Evolutionary conservation across 2,797 vertebrate species (phyloP).

Genomic region (Hoplostethus atlanticus): DNA sequence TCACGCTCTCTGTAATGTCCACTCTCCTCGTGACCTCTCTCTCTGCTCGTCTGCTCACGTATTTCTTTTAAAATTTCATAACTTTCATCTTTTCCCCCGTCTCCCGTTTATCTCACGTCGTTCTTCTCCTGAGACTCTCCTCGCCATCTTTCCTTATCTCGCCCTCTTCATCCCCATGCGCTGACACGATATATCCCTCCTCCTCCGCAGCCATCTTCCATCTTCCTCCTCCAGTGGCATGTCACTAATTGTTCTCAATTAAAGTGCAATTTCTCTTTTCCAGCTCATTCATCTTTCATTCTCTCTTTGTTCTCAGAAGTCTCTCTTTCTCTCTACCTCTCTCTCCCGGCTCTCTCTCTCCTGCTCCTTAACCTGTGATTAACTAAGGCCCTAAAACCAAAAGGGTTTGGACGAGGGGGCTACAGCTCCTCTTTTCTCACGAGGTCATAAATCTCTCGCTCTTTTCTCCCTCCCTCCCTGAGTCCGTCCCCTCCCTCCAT

Average conservation of each 20-base stretch:
- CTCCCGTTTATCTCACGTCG: background rate
- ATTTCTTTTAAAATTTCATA: conserved; percentile 19
- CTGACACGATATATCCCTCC: too few relatives aligned
- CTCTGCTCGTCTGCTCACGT: background rate
- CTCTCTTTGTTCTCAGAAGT: background rate
- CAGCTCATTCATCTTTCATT: background rate
- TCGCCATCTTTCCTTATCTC: background rate
- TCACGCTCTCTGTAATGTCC: background rate
- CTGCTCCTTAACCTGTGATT: conserved; percentile 68
- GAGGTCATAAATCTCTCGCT: conserved; percentile 68
- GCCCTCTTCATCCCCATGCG: background rate
- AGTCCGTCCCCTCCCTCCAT: conserved; percentile 47
- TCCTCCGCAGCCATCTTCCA: background rate
- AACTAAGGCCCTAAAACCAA: conserved; percentile 50
- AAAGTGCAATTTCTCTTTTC: conserved; percentile 1
- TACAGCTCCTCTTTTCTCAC: conserved; percentile 62
- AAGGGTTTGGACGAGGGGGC: conserved; percentile 38
- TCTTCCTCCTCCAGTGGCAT: background rate
- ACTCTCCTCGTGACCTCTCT: background rate
- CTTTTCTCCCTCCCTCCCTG: conserved; percentile 11
- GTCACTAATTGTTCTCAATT: conserved; percentile 30
- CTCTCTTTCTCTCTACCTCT: background rate
- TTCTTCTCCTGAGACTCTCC: conserved; percentile 36
- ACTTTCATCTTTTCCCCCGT: conserved; percentile 23
- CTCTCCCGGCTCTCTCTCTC: background rate